Evolutionary conservation across 2,797 vertebrate species (phyloP), one percentile per base, ranked within the genome.

Genomic region (Notolepis coatsorum): DNA sequence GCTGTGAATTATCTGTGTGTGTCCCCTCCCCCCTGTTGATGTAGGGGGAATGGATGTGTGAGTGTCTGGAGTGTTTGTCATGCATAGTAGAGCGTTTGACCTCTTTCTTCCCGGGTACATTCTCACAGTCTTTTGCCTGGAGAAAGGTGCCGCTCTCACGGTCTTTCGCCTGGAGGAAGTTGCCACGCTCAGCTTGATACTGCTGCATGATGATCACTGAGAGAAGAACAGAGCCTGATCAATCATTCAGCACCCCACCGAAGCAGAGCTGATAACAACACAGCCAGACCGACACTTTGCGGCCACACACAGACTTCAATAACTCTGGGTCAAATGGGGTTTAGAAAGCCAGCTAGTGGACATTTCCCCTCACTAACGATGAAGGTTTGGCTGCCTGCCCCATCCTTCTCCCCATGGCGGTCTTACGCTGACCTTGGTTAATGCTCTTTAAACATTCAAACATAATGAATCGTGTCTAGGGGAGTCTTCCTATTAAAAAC

Each of bases 241-340:
- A 71, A 69, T 69, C 71, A 53, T 49, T 61, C 27, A 1, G 10
- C 9, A 62, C 24, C n/a, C 27, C 3, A 50, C 24, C 31, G 48
- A 46, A 61, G 60, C 63, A 31, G 30, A 56, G 57, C 24, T 35
- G 20, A 43, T 37, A 58, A 28, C 52, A 43, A 42, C 10, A 15
- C 37, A 52, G 54, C 31, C 0, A 3, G 24, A 23, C 43, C 17
- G 9, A 54, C 15, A 62, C 51, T 60, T 82, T 63, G 45, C 23
- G 1, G 20, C 30, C 53, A 62, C 61, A 10, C 67, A 48, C 45
- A 8, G 50, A 59, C 68, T 68, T 61, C 66, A 70, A 61, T 80
- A 61, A 41, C 45, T 71, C 37, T 7, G 63, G 75, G 72, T 80
- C 81, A 84, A 81, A 59, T 38, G 56, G 42, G 68, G 54, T 69